Conservation (phyloP, 2,797 vertebrate species). For the Sebastes oblongus region DNA sequence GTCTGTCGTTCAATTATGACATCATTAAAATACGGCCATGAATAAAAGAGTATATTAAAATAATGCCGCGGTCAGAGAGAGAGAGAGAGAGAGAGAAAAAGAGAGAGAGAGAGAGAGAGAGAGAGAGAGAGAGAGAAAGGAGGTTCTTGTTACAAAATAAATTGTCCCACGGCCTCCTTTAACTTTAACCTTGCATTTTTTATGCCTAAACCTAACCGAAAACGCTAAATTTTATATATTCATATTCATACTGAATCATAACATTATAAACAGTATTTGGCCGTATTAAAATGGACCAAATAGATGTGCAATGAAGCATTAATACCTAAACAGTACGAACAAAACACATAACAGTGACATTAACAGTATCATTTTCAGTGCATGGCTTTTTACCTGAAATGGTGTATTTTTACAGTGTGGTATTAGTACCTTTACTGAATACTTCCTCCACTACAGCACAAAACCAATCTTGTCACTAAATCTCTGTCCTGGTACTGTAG, state of each 20-base stretch:
- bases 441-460: neutral
- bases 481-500: neutral
- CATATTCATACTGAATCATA: too few relatives aligned
- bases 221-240: too few relatives aligned
- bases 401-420: neutral
- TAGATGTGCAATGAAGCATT: neutral
- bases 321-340: neutral
- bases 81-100: too few relatives aligned
- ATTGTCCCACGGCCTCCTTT: too few relatives aligned
- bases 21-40: slow-evolving; percentile 65
- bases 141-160: too few relatives aligned
- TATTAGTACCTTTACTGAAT: neutral
- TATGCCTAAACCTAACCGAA: too few relatives aligned
- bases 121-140: too few relatives aligned
- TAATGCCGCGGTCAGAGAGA: neutral
- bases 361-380: neutral
- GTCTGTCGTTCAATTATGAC: slow-evolving; percentile 59
- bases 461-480: neutral
- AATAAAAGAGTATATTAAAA: slow-evolving; percentile 41
- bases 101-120: neutral
- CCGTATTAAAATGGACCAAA: neutral
- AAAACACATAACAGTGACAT: neutral
- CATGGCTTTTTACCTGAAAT: neutral
- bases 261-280: too few relatives aligned
- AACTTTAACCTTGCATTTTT: too few relatives aligned